Conservation (phyloP, 1,140 invertebrate species). For the Plutomurus gul region DNA sequence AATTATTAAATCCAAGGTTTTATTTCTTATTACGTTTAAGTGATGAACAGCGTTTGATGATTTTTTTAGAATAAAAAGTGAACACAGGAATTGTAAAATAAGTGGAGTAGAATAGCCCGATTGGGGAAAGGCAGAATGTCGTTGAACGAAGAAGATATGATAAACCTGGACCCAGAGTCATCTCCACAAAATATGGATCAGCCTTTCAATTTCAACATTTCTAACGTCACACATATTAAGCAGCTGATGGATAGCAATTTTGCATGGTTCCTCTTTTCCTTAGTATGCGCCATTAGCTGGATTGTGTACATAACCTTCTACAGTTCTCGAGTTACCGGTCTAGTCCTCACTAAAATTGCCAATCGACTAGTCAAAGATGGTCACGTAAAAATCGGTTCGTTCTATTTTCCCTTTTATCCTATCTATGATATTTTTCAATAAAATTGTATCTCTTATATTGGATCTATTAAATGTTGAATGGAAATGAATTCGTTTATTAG, state of each 20-base stretch:
- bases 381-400: constrained; percentile 87
- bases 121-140: too few species aligned
- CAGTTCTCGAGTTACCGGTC: constrained; percentile 88
- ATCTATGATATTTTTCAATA: background rate
- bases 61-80: too few species aligned
- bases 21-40: too few species aligned
- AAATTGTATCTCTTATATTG: background rate
- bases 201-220: background rate
- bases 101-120: too few species aligned
- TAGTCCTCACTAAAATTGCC: constrained; percentile 83
- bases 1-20: too few species aligned
- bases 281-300: constrained; percentile 81
- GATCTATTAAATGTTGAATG: constrained; percentile 33
- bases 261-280: constrained; percentile 76
- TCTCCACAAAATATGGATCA: background rate
- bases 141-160: background rate
- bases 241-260: constrained; percentile 69
- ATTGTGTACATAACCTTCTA: constrained; percentile 94
- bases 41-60: too few species aligned
- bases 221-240: background rate
- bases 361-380: constrained; percentile 85
- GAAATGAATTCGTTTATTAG: too few species aligned
- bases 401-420: background rate
- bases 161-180: background rate
- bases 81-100: too few species aligned